These are phyloP conservation scores for Periophthalmus modestus DNA, from an alignment of 2,113 vertebrate species.

Conservation along the genomic window DNA sequence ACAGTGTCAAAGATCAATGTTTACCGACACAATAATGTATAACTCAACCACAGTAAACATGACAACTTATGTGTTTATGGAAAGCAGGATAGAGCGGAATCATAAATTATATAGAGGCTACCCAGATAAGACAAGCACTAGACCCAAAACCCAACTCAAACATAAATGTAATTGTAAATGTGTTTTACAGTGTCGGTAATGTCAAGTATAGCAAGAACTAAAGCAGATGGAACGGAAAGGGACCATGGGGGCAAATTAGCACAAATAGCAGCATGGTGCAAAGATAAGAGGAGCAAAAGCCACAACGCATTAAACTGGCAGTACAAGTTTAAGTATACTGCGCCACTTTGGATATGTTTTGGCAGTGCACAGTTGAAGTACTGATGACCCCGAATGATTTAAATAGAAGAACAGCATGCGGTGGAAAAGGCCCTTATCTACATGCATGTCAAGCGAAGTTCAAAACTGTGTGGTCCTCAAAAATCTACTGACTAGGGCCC, in stretches of 20 bases:
- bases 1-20: neutral
- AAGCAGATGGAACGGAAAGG: slow-evolving; percentile 37
- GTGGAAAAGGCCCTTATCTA: neutral
- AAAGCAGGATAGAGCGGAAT: neutral
- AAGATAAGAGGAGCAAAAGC: slow-evolving; percentile 11
- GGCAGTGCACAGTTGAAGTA: neutral
- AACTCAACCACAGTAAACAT: neutral
- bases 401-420: neutral
- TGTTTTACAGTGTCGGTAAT: slow-evolving; percentile 29
- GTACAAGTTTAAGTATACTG: slow-evolving; percentile 4
- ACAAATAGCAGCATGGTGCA: slow-evolving; percentile 16
- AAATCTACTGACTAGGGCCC: neutral
- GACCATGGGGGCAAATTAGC: slow-evolving; percentile 22
- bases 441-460: neutral
- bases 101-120: too few relatives aligned
- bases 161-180: slow-evolving; percentile 19
- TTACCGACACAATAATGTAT: neutral
- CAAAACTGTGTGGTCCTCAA: neutral
- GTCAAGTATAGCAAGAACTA: slow-evolving; percentile 29
- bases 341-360: slow-evolving; percentile 1
- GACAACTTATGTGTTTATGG: neutral
- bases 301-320: slow-evolving; percentile 17
- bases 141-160: neutral
- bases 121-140: neutral
- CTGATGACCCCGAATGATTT: slow-evolving; percentile 2